These are phyloP conservation scores for Microcebus jonahi DNA, from an alignment of 2,113 vertebrate species.

Conservation along the genomic window DNA sequence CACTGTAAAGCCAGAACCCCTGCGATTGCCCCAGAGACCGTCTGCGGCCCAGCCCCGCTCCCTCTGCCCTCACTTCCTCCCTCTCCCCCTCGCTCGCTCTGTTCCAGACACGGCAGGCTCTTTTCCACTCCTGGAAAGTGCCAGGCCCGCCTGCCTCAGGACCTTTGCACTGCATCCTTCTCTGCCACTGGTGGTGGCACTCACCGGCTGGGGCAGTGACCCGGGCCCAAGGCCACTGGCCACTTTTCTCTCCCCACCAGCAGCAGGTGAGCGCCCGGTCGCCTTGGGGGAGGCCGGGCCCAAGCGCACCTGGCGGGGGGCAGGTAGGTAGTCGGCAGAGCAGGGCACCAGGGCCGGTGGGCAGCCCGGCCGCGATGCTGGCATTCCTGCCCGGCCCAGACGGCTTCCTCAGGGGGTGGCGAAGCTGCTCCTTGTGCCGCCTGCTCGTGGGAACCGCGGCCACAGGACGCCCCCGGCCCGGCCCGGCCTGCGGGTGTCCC, in stretches of 20 bases:
- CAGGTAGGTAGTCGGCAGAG: neutral
- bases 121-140: neutral
- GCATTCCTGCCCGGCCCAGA: neutral
- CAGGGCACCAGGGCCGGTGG: neutral
- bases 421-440: fast-evolving
- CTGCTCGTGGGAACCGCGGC: no score
- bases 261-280: no score
- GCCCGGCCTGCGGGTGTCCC: no score
- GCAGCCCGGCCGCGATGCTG: neutral
- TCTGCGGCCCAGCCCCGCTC: fast-evolving
- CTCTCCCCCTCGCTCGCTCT: fast-evolving
- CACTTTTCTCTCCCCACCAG: no score
- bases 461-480: no score
- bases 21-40: fast-evolving
- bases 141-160: neutral
- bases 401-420: neutral
- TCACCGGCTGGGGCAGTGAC: no score
- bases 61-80: neutral
- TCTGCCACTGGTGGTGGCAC: no score
- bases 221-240: no score
- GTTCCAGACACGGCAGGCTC: neutral
- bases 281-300: no score
- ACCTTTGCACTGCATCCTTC: neutral
- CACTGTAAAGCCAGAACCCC: fast-evolving
- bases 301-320: no score